Base-by-base conservation (phyloP, 1,140 invertebrate species). In the Oryzaephilus surinamensis region DNA sequence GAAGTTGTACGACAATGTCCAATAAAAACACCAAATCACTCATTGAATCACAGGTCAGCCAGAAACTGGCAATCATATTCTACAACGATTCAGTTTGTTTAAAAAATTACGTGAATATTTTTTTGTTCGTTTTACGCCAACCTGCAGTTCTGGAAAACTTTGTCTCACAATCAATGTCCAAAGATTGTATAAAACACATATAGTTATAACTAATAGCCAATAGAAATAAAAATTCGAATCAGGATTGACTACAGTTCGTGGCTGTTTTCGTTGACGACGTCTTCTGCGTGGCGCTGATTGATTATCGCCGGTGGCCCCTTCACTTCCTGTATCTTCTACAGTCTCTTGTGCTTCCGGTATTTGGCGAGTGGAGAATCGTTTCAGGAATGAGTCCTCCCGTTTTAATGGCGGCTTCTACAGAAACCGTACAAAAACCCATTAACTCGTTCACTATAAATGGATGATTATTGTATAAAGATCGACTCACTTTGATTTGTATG, bases 201-300 rank as follows among this genome's bases (percentile, higher is more conserved):
- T 57, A 11, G 90, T 92, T 41, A 95, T 69, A 14, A 93, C 57
- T 70, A 89, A 81, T 41, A 96, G 70, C 93, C 92, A 97, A 58
- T 90, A 88, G 66, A 93, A 95, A 69, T 92, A 92, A 60, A 92
- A 88, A 59, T 90, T 93, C 47, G 90, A 88, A 64, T 96, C 91
- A 0, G 92, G 91, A 65, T 95, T 93, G 41, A 96, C 81, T 13
- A 96, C 91, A n/a, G 79, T 80, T 15, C 75, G 67, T n/a, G 83
- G 80, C 30, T 78, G 77, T 47, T 79, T 71, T 6, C 69, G 64
- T 41, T 74, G 72, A 38, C 79, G 72, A 11, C 81, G 67, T 43
- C 75, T 58, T 39, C 82, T 67, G 17, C 75, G 67, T 18, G 74
- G 62, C 16, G 68, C 70, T 23, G 68, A 69, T 2, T 63, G 52